Base-by-base conservation (phyloP, 2,888 invertebrate species). In the Acanthopleura granulata region DNA sequence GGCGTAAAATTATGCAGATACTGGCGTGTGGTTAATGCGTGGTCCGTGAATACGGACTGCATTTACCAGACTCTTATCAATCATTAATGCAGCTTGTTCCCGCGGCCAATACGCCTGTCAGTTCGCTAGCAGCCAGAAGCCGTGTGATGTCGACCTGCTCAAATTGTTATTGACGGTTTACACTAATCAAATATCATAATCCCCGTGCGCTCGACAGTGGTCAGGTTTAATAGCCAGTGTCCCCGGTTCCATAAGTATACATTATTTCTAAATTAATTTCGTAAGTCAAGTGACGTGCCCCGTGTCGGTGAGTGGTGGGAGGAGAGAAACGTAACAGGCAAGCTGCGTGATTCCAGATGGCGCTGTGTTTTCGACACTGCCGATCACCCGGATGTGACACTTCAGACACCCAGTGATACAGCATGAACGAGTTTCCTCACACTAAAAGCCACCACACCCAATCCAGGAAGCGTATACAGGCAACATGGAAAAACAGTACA, bases 181-280 rank as follows among this genome's bases (percentile, higher is more conserved):
- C 18, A 66, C 69, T 66, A 66, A 66, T 66, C 69, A 66, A 66
- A 29, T 29, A 25, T 25, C 18, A 16, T 66, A 66, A 66, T 66
- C 69, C 69, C 69, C 16, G 16, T 25, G 9, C 69, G 69, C 18
- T 29, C 69, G 16, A 27, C 27, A n/a, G 27, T 4, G 18, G 57
- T 22, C 57, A 57, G 69, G 18, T 12, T 25, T 25, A 18, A 29
- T 18, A 25, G 16, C 30, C 69, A 66, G 16, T 66, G 25, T 66
- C 69, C 3, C 69, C 4, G 25, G 27, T 4, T 66, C 30, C 30
- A 25, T 66, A 29, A 25, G 69, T 66, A 66, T 25, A 66, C 69
- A 66, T 66, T 66, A 66, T 66, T 66, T 66, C 69, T 66, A 66
- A 66, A 66, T 66, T 66, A 66, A 66, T 66, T 66, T 66, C 69